These are phyloP conservation scores for Meda fulgida DNA, from an alignment of 2,797 vertebrate genomes.

Conservation along the genomic window DNA sequence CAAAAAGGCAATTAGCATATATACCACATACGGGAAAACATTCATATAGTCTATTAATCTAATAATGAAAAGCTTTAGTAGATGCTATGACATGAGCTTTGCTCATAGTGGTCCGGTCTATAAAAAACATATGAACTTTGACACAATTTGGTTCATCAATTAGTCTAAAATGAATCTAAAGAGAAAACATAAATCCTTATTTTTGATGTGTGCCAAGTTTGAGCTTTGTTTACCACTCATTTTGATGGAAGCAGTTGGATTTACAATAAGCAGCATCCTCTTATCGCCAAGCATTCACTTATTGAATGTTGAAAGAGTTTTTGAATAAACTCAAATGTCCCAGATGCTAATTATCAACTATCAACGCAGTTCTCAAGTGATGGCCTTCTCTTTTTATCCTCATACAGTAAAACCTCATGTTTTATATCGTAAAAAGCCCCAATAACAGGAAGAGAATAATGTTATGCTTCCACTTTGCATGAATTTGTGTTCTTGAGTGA, in stretches of 20 bases:
- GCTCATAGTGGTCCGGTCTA: not conserved
- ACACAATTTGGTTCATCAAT: not conserved
- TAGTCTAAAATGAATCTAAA: not conserved
- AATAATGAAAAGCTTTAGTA: constrained; percentile 9
- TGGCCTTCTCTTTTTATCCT: not conserved
- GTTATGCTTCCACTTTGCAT: constrained; percentile 20
- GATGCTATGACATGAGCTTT: not conserved
- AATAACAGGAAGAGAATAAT: not conserved
- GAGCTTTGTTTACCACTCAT: constrained; percentile 7
- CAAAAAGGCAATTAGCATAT: constrained; percentile 3
- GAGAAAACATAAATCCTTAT: not conserved
- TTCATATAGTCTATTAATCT: not conserved
- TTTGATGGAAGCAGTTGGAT: constrained; percentile 1
- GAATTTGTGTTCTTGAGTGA: constrained; percentile 10
- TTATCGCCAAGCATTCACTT: not conserved
- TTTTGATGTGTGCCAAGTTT: not conserved
- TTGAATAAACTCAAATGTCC: constrained; percentile 8
- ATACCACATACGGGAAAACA: not conserved
- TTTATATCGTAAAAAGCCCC: not conserved
- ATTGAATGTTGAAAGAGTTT: not conserved
- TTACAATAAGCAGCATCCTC: not conserved
- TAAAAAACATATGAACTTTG: not conserved
- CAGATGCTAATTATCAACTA: not conserved
- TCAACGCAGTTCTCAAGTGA: constrained; percentile 7
- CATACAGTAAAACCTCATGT: not conserved